Percentiles rank a stretch among this genome's conserved stretches.
Conservation (phyloP, 37 sponge, comb jelly and placozoan species). For the Ianthella basta region DNA sequence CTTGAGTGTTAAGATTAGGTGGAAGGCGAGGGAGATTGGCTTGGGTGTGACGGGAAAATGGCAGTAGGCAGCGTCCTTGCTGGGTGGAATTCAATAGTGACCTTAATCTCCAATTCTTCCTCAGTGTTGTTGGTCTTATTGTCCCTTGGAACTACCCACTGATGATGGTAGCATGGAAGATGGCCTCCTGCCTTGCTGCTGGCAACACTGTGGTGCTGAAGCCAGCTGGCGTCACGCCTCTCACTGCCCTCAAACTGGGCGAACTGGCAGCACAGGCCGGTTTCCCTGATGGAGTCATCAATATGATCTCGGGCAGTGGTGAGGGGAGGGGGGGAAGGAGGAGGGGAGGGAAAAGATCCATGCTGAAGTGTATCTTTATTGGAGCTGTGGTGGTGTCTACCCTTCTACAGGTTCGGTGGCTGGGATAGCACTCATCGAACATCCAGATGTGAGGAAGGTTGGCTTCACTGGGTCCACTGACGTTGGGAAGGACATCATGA, state of each 20-base stretch:
- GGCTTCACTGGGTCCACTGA: slow-evolving; percentile 96
- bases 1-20: too few species aligned
- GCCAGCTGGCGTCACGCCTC: slow-evolving; percentile 92
- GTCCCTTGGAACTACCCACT: slow-evolving; percentile 98
- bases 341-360: too few species aligned
- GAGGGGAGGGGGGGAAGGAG: neutral
- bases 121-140: slow-evolving; percentile 85
- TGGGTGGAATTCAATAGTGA: too few species aligned
- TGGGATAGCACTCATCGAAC: slow-evolving; percentile 85
- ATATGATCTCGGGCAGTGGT: slow-evolving; percentile 88
- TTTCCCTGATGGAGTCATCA: slow-evolving; percentile 89
- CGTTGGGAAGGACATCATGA: slow-evolving; percentile 89
- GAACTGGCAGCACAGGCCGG: slow-evolving; percentile 89
- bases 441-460: slow-evolving; percentile 84
- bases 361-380: too few species aligned
- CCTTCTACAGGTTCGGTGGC: slow-evolving; percentile 59
- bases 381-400: too few species aligned
- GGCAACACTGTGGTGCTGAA: slow-evolving; percentile 93
- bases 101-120: too few species aligned
- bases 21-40: too few species aligned
- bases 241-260: slow-evolving; percentile 94
- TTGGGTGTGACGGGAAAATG: too few species aligned
- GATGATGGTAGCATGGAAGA: slow-evolving; percentile 96
- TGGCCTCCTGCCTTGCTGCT: slow-evolving; percentile 90
- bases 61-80: too few species aligned